phyloP scores from a whole-genome alignment of 1,140 invertebrate genomes.

The Asbolus verrucosus region DNA sequence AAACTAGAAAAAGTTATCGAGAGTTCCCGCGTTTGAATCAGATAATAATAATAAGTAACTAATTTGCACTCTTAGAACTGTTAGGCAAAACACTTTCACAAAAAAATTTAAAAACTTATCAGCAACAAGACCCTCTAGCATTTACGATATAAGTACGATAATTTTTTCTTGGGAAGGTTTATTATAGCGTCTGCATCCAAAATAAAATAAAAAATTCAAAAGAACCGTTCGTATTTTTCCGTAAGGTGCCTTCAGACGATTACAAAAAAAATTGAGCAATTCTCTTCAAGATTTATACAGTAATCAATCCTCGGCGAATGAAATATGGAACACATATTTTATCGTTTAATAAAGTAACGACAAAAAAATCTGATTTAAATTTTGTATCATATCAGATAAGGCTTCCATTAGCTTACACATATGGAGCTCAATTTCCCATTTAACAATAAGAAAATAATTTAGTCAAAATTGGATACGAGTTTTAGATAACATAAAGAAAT shows the following conservation, averaged over 20 bases:
- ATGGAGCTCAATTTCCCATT: background rate
- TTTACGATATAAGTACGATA: too few relatives aligned
- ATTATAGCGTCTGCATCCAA: too few relatives aligned
- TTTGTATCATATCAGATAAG: slow-evolving; percentile 36
- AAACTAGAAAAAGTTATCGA: too few relatives aligned
- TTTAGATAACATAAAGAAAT: background rate
- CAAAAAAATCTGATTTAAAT: slow-evolving; percentile 35
- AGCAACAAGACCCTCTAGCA: background rate
- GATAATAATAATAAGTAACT: too few relatives aligned
- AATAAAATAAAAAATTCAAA: too few relatives aligned
- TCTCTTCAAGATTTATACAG: slow-evolving; percentile 13
- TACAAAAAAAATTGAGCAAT: slow-evolving; percentile 3
- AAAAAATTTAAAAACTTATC: too few relatives aligned
- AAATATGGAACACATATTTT: slow-evolving; percentile 28
- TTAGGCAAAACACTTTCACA: too few relatives aligned
- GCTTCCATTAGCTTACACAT: slow-evolving; percentile 20
- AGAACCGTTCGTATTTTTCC: too few relatives aligned
- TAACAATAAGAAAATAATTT: slow-evolving; percentile 14
- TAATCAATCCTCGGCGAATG: slow-evolving; percentile 13
- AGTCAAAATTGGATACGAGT: background rate
- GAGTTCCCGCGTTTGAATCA: too few relatives aligned
- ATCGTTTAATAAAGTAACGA: slow-evolving; percentile 16
- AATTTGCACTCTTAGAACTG: too few relatives aligned
- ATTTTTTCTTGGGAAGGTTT: too few relatives aligned
- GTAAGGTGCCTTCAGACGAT: too few relatives aligned